Base-by-base conservation (phyloP, 2,113 vertebrate genomes). In the Marmota monax region DNA sequence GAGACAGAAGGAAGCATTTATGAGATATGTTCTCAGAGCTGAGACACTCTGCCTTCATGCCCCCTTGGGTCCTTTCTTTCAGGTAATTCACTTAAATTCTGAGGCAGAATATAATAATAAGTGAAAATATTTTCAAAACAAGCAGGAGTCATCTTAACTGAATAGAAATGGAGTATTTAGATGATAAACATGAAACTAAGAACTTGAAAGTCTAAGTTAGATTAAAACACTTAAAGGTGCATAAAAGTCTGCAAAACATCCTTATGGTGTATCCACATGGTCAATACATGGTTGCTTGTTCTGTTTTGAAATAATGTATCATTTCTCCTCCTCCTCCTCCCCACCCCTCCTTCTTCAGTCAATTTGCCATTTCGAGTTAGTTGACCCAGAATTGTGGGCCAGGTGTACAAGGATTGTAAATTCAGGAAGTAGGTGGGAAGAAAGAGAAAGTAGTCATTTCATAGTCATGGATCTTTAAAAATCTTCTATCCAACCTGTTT, bases 191-290 rank as follows among this genome's bases (percentile, higher is more conserved):
- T 32, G 12, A 88, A 90, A 45, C 29, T 58, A 27, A 84, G 83
- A 84, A 84, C 25, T 85, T 32, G 61, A 48, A 90, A 13, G 4
- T 65, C 42, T 58, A 37, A 73, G 25, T 5, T 37, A 80, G 67
- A 63, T 80, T 72, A 95, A 87, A 87, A 65, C 51, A 63, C 34
- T 95, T 80, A n/a, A 78, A 91, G 34, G 56, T n/a, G 16, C 16
- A 58, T 34, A 39, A 32, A 80, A n/a, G 10, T 88, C 72, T 84
- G 25, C 12, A 79, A 61, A 74, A 48, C 11, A 34, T 42, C 22
- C 34, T n/a, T 63, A 10, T 32, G 53, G 42, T n/a, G 3, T 72
- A 17, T 58, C 27, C 34, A 18, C 80, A 63, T 84, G 17, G 70
- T 61, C 37, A 86, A 56, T 23, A 84, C 13, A 69, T 34, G 27